Conservation (phyloP, 1,140 invertebrate species). For the Drosophila ambigua region DNA sequence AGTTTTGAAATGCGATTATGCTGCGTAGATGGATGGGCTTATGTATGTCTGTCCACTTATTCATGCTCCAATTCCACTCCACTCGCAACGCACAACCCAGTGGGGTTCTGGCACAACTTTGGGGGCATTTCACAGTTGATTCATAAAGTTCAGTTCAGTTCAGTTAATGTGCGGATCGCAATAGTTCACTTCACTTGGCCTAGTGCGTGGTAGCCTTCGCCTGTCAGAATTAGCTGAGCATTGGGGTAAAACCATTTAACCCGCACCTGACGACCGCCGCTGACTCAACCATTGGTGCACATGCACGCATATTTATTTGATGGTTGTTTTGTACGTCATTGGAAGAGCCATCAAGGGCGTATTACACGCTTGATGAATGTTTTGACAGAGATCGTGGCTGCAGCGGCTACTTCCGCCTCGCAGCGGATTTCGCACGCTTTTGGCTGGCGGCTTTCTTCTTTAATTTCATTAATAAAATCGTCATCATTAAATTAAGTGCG, state of each 20-base stretch:
- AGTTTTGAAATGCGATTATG: constrained; percentile 21
- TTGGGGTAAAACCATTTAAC: constrained; percentile 57
- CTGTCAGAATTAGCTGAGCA: constrained; percentile 48
- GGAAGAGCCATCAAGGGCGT: constrained; percentile 55
- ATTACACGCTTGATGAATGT: constrained; percentile 42
- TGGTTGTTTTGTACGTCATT: constrained; percentile 24
- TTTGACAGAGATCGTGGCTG: constrained; percentile 23
- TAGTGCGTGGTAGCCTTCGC: constrained; percentile 64
- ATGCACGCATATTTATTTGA: constrained; percentile 12
- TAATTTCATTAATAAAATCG: constrained; percentile 78
- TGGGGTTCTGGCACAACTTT: constrained; percentile 37
- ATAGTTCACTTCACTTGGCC: constrained; percentile 48
- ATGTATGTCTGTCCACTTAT: constrained; percentile 52
- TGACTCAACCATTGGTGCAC: constrained; percentile 36
- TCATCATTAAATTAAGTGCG: constrained; percentile 75
- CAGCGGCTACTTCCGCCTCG: constrained; percentile 58
- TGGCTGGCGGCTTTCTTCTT: constrained; percentile 69
- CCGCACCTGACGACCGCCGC: constrained; percentile 6
- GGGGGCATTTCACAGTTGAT: constrained; percentile 45
- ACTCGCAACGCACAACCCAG: background rate
- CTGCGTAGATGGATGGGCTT: constrained; percentile 3
- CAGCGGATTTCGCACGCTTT: constrained; percentile 70
- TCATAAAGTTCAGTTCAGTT: constrained; percentile 50
- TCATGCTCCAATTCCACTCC: constrained; percentile 64
- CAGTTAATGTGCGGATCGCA: constrained; percentile 29